Percentiles rank a stretch among this genome's conserved stretches.
These are phyloP conservation scores for Atlantisia rogersi DNA, from an alignment of 2,113 vertebrate species.

Conservation along the genomic window DNA sequence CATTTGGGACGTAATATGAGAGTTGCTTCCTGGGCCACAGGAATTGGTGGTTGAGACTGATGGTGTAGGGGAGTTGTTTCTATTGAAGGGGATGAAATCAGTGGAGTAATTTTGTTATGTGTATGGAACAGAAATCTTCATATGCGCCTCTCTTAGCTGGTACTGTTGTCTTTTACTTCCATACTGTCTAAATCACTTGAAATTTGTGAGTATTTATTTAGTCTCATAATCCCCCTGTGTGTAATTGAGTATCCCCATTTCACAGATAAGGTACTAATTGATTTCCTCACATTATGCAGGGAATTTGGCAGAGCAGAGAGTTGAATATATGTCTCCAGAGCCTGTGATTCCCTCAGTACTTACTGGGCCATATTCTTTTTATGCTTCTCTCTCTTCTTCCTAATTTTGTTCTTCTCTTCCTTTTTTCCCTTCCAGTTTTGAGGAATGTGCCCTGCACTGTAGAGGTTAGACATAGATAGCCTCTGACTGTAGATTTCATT, in stretches of 20 bases:
- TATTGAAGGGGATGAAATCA: neutral
- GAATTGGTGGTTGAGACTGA: neutral
- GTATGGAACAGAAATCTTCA: neutral
- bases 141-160: neutral
- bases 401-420: neutral
- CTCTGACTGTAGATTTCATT: neutral
- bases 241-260: constrained; percentile 64
- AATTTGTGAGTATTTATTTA: constrained; percentile 63
- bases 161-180: constrained; percentile 12
- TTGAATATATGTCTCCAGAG: constrained; percentile 33
- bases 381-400: neutral
- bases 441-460: neutral
- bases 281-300: constrained; percentile 57
- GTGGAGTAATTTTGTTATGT: neutral
- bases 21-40: neutral
- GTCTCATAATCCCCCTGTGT: constrained; percentile 53
- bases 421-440: neutral
- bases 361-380: constrained; percentile 8
- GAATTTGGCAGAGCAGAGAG: constrained; percentile 62
- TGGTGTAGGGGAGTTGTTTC: neutral
- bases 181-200: constrained; percentile 33
- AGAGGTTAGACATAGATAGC: neutral
- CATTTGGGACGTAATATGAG: neutral
- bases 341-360: constrained; percentile 26
- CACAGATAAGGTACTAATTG: constrained; percentile 65